phyloP scores from a whole-genome alignment of 2,888 invertebrate genomes.

The Mellilla xanthometata region DNA sequence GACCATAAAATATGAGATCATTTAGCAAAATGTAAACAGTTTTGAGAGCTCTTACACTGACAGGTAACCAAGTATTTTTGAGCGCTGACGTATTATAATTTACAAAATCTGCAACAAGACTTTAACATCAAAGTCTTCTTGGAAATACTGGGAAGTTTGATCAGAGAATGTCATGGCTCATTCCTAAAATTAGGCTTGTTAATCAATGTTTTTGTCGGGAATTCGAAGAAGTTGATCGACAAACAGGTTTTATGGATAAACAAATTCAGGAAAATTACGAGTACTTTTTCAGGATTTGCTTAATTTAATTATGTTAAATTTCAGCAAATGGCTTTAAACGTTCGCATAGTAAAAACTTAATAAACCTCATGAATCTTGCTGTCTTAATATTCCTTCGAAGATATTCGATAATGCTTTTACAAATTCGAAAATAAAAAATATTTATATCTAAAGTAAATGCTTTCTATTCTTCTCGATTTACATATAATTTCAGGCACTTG shows the following conservation, averaged over 20 bases:
- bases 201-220: neutral
- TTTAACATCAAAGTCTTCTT: slow-evolving; percentile 36
- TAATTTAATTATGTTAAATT: no score
- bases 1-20: slow-evolving; percentile 11
- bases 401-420: no score
- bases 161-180: neutral
- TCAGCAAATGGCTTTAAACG: no score
- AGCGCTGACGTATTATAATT: slow-evolving; percentile 27
- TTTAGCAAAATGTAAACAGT: slow-evolving; percentile 20
- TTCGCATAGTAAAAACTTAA: no score
- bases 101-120: slow-evolving; percentile 14
- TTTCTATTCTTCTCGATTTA: no score
- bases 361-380: no score
- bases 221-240: slow-evolving; percentile 1
- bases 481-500: no score
- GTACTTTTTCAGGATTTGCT: no score
- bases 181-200: slow-evolving; percentile 7
- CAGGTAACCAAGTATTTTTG: slow-evolving; percentile 30
- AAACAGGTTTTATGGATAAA: slow-evolving; percentile 9
- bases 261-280: neutral
- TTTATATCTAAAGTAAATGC: no score
- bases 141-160: neutral
- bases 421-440: no score
- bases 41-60: slow-evolving; percentile 24
- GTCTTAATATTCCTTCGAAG: no score